Evolutionary conservation across 2,113 vertebrate genomes (phyloP).

Genomic region (Dipodomys ordii): DNA sequence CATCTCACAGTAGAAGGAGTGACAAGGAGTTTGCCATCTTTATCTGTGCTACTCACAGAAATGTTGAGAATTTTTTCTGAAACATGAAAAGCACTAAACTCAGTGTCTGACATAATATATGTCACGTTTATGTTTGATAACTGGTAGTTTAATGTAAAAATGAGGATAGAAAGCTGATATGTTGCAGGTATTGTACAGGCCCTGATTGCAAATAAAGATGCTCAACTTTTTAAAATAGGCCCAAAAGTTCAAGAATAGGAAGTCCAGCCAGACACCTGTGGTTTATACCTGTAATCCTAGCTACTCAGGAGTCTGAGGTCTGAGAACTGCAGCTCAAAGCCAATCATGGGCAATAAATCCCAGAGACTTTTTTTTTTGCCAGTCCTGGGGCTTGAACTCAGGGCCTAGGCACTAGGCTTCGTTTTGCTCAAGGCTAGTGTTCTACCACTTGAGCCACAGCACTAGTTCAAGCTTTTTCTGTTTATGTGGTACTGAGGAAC

Average conservation of each 20-base stretch:
- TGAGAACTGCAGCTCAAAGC: too few relatives aligned
- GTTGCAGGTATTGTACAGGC: not conserved
- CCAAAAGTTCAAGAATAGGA: constrained; percentile 6
- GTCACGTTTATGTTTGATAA: constrained; percentile 5
- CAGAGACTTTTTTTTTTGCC: too few relatives aligned
- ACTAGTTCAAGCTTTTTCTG: too few relatives aligned
- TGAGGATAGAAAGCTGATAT: not conserved
- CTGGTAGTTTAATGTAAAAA: constrained; percentile 14
- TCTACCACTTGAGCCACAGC: too few relatives aligned
- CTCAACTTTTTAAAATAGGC: not conserved
- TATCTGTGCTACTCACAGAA: not conserved
- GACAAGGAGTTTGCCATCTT: not conserved
- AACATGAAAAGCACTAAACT: constrained; percentile 25
- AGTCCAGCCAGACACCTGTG: not conserved
- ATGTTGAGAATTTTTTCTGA: not conserved
- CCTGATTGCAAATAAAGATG: not conserved
- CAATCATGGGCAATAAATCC: too few relatives aligned
- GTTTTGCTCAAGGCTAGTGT: too few relatives aligned
- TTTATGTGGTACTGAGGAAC: too few relatives aligned
- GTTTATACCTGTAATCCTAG: too few relatives aligned
- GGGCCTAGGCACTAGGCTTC: too few relatives aligned
- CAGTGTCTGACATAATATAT: constrained; percentile 11
- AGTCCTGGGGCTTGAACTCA: too few relatives aligned
- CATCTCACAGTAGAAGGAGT: not conserved
- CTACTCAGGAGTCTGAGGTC: too few relatives aligned